These are phyloP conservation scores for Latrodectus hesperus DNA, from an alignment of 2,888 invertebrate species.

Conservation along the genomic window DNA sequence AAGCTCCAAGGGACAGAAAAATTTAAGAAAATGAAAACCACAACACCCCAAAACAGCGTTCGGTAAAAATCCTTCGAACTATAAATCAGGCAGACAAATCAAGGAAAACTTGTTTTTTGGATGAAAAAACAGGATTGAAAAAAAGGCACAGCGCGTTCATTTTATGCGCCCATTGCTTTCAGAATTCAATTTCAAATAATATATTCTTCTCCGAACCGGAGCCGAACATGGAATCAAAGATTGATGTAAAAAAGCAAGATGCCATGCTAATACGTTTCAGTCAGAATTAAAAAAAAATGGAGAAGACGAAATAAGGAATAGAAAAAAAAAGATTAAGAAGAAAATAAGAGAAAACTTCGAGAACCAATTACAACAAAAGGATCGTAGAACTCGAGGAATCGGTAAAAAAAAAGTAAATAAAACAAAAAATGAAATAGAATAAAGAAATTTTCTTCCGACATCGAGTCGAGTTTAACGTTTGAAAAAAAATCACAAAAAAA, in stretches of 20 bases:
- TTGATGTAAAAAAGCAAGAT: conserved; percentile 60
- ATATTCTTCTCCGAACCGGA: conserved; percentile 46
- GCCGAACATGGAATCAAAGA: conserved; percentile 56
- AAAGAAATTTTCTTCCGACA: conserved; percentile 37
- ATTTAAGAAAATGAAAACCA: conserved; percentile 10
- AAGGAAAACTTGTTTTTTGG: conserved; percentile 54
- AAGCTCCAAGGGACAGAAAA: neutral
- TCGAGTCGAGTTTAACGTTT: conserved; percentile 48
- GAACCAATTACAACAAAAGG: conserved; percentile 61
- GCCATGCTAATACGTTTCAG: conserved; percentile 59
- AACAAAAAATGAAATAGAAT: conserved; percentile 37
- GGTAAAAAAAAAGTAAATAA: conserved; percentile 40
- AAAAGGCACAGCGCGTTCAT: conserved; percentile 37
- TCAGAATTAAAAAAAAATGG: conserved; percentile 26
- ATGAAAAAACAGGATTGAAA: conserved; percentile 18
- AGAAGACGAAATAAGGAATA: neutral
- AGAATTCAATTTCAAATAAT: conserved; percentile 66
- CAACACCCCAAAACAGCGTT: conserved; percentile 19
- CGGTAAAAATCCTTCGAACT: conserved; percentile 21
- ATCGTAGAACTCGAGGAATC: conserved; percentile 26
- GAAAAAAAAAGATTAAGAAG: conserved; percentile 8
- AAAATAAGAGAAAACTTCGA: conserved; percentile 38
- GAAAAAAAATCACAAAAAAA: conserved; percentile 23
- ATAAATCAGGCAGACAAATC: conserved; percentile 64
- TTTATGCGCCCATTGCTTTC: conserved; percentile 44